Conservation (phyloP, 2,888 invertebrate genomes). For the Galerucella pusilla region DNA sequence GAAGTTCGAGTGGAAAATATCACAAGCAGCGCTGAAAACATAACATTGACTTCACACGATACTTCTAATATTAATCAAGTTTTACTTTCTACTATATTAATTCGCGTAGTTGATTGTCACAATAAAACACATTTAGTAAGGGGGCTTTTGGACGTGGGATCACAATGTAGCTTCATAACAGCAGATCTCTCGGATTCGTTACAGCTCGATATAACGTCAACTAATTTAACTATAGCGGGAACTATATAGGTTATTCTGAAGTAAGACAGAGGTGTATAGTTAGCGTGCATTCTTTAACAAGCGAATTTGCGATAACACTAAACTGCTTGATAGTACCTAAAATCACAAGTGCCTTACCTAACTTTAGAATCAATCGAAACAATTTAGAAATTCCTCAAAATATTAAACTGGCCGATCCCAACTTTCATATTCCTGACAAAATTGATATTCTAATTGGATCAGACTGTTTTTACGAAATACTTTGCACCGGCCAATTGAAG, state of each 20-base stretch:
- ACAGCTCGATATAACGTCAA: too few relatives aligned
- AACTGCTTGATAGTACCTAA: neutral
- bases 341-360: neutral
- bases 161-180: neutral
- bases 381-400: neutral
- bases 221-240: too few relatives aligned
- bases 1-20: neutral
- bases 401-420: too few relatives aligned
- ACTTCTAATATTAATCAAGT: neutral
- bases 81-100: neutral
- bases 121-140: neutral
- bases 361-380: neutral
- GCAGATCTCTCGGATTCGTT: too few relatives aligned
- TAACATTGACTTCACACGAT: neutral
- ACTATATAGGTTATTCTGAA: too few relatives aligned
- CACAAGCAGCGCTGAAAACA: neutral
- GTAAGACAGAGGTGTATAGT: neutral
- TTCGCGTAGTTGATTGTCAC: neutral
- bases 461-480: too few relatives aligned
- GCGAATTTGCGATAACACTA: neutral
- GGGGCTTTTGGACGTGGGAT: neutral
- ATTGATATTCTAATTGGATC: too few relatives aligned
- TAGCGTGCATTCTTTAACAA: neutral
- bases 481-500: too few relatives aligned
- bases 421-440: too few relatives aligned